Evolutionary conservation across 2,888 invertebrate species (phyloP).

Genomic region (Allygus modestus): DNA sequence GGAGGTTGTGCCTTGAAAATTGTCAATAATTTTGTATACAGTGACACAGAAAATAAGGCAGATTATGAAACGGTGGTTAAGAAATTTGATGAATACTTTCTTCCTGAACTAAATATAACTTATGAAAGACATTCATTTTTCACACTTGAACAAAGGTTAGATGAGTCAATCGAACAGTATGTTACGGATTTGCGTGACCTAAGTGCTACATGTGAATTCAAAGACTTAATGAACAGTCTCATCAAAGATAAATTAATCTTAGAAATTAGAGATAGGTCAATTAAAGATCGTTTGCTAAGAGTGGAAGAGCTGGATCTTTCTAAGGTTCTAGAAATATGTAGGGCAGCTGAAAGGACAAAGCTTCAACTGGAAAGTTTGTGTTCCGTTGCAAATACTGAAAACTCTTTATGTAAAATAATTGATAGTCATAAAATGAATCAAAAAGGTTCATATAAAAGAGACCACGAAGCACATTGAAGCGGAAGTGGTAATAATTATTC

Average conservation of each 20-base stretch:
- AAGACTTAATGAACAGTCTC: neutral
- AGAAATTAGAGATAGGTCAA: constrained; percentile 41
- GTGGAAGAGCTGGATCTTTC: neutral
- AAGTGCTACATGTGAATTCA: constrained; percentile 19
- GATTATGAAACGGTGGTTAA: neutral
- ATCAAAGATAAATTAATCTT: constrained; percentile 20
- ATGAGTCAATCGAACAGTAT: constrained; percentile 10
- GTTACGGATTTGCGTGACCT: constrained; percentile 26
- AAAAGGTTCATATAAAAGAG: neutral
- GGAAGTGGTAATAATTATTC: neutral
- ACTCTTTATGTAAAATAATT: neutral
- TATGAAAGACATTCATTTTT: constrained; percentile 41
- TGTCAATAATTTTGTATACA: constrained; percentile 6
- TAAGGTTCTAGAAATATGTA: neutral
- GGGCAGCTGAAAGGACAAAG: constrained; percentile 43
- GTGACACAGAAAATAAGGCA: neutral
- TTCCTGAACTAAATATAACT: constrained; percentile 15
- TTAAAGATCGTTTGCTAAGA: constrained; percentile 22
- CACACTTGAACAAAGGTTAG: constrained; percentile 4
- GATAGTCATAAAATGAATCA: neutral
- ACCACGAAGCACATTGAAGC: neutral
- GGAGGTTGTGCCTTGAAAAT: constrained; percentile 40
- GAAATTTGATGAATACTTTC: constrained; percentile 44
- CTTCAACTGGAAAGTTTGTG: constrained; percentile 8
- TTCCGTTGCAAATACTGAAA: neutral